Evolutionary conservation across 2,113 vertebrate species (phyloP).

Genomic region (Ailuropoda melanoleuca): DNA sequence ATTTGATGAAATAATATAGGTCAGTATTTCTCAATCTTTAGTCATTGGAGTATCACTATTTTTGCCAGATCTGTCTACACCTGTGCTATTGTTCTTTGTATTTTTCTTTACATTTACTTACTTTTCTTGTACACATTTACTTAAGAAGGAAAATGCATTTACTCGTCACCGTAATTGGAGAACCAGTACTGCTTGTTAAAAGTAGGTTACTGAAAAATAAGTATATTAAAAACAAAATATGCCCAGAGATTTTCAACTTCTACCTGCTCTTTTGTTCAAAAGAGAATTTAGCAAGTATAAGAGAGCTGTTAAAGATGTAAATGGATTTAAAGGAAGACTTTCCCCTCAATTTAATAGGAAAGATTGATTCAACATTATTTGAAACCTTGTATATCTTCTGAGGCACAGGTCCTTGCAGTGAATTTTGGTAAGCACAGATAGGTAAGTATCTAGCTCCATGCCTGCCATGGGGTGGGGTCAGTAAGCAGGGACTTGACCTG

Average conservation of each 20-base stretch:
- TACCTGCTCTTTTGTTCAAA: background rate
- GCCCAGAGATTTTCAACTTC: background rate
- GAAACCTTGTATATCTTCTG: background rate
- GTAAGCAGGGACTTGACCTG: background rate
- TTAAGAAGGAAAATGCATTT: background rate
- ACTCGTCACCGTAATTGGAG: background rate
- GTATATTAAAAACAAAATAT: background rate
- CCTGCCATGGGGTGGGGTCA: background rate
- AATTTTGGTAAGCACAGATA: background rate
- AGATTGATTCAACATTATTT: background rate
- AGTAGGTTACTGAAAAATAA: background rate
- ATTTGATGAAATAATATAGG: background rate
- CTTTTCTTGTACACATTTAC: background rate
- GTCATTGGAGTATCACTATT: background rate
- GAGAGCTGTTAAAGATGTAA: background rate
- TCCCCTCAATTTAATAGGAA: background rate
- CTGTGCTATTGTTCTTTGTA: background rate
- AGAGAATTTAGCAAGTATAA: background rate
- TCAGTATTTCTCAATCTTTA: constrained; percentile 28
- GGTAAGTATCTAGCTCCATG: background rate
- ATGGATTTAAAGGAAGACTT: background rate
- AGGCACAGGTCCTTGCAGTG: background rate
- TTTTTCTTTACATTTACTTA: background rate
- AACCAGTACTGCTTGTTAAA: background rate
- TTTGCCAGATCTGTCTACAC: background rate